phyloP scores from a whole-genome alignment of 2,888 invertebrate genomes.

The Phymatocera aterrima region DNA sequence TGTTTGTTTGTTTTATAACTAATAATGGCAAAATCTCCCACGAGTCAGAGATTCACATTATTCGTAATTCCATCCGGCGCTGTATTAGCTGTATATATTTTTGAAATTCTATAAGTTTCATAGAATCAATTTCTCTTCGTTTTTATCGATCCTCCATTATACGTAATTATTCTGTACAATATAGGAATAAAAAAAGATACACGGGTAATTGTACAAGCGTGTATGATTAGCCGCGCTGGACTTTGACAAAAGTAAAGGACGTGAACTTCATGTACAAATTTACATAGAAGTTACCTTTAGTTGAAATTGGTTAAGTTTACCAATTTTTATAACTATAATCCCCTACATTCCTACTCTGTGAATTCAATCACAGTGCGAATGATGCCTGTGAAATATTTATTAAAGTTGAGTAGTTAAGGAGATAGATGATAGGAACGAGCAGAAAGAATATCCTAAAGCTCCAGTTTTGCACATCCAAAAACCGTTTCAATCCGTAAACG shows the following conservation, averaged over 20 bases:
- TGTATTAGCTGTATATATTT: slow-evolving; percentile 13
- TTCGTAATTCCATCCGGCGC: background rate
- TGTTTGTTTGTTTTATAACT: background rate
- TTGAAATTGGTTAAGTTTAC: background rate
- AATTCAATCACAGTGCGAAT: background rate
- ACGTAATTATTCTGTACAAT: background rate
- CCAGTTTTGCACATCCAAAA: no score
- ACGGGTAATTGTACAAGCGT: slow-evolving; percentile 1
- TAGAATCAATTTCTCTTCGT: background rate
- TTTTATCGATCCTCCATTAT: slow-evolving; percentile 6
- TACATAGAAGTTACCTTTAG: background rate
- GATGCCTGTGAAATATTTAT: background rate
- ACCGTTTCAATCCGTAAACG: no score
- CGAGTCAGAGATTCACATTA: background rate
- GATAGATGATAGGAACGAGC: background rate
- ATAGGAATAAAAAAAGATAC: background rate
- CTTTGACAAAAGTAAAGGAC: background rate
- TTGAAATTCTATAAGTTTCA: slow-evolving; percentile 4
- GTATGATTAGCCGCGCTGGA: background rate
- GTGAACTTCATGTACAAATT: background rate
- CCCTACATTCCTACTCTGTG: slow-evolving; percentile 17
- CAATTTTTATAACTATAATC: background rate
- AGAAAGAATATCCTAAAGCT: background rate
- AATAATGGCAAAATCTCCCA: background rate
- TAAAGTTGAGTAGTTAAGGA: slow-evolving; percentile 9